Evolutionary conservation across 1,140 invertebrate genomes (phyloP).

Genomic region (Platyura marginata): DNA sequence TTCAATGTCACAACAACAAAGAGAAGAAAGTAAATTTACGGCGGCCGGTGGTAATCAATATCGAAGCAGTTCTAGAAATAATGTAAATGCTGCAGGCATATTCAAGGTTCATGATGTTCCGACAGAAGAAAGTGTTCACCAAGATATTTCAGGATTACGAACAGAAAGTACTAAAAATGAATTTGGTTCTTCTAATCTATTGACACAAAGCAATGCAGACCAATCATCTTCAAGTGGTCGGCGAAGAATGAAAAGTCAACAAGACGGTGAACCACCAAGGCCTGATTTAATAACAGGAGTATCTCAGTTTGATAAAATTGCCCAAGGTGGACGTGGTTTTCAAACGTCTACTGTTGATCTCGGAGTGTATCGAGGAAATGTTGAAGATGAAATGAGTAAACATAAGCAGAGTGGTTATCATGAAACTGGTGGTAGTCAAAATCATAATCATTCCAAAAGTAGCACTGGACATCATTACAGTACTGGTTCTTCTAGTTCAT

Average conservation of each 20-base stretch:
- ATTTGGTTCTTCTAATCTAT: no score
- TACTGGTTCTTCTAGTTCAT: neutral
- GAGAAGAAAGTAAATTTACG: no score
- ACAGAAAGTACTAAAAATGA: neutral
- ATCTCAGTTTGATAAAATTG: conserved; percentile 5
- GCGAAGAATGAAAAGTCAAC: conserved; percentile 4
- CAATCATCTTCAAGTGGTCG: neutral
- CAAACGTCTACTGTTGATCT: conserved; percentile 13
- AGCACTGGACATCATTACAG: neutral
- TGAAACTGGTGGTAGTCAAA: neutral
- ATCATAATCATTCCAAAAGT: neutral
- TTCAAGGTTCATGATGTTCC: neutral
- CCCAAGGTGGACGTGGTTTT: conserved; percentile 10
- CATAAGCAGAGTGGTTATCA: neutral
- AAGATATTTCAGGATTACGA: neutral
- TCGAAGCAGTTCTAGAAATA: neutral
- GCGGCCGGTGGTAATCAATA: neutral
- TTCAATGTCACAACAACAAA: neutral
- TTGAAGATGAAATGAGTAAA: conserved; percentile 14
- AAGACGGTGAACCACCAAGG: conserved; percentile 4
- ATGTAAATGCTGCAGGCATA: neutral
- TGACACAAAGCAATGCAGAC: neutral
- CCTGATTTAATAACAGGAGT: conserved; percentile 2
- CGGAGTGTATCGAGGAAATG: conserved; percentile 13
- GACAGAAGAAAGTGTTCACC: neutral